Conservation (phyloP, 2,113 vertebrate species). For the Nyctibius bracteatus region DNA sequence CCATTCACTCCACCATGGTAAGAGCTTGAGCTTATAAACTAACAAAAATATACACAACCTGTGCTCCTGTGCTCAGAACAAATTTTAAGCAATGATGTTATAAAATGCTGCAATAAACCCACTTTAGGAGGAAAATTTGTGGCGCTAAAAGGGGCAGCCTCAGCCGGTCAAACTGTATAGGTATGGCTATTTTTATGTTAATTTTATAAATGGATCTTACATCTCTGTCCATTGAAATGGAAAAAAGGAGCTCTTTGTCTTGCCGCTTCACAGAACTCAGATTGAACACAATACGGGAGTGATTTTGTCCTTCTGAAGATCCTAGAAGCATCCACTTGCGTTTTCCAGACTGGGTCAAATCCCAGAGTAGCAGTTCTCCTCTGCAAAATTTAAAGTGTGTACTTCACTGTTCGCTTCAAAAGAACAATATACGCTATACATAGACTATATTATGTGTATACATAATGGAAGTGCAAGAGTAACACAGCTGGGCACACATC, state of each 20-base stretch:
- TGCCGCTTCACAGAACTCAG: slow-evolving; percentile 75
- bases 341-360: slow-evolving; percentile 83
- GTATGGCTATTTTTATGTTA: not conserved
- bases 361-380: slow-evolving; percentile 91
- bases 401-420: not conserved
- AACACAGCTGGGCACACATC: not conserved
- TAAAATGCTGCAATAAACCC: not conserved
- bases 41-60: not conserved
- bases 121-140: not conserved
- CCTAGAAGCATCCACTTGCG: slow-evolving; percentile 85
- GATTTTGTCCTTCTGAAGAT: slow-evolving; percentile 87
- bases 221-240: slow-evolving; percentile 96
- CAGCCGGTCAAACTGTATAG: not conserved
- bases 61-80: not conserved
- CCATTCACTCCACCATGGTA: not conserved
- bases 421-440: not conserved
- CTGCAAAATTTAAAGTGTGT: slow-evolving; percentile 58
- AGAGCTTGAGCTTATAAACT: not conserved
- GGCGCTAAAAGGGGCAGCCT: not conserved
- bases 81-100: not conserved
- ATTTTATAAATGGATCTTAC: slow-evolving; percentile 65
- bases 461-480: not conserved
- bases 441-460: fast-evolving
- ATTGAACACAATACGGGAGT: slow-evolving; percentile 93
- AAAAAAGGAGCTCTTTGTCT: slow-evolving; percentile 83